Evolutionary conservation across 2,113 vertebrate genomes (phyloP).

Genomic region (Caranx ignobilis): DNA sequence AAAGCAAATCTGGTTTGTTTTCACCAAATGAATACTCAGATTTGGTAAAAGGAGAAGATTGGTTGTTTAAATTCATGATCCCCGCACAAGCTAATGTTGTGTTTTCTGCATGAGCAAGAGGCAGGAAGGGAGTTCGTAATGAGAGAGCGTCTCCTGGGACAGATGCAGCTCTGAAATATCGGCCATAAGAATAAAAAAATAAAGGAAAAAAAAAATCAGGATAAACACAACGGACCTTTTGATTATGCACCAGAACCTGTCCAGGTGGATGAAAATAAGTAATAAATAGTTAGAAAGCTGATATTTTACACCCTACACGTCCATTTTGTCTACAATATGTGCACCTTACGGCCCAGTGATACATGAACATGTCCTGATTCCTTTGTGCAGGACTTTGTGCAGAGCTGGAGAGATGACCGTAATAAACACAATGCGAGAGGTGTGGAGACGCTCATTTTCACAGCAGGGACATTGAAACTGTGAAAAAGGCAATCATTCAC

Average conservation of each 20-base stretch:
- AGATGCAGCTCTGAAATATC: neutral
- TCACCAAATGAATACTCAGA: neutral
- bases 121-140: neutral
- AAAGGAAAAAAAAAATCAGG: neutral
- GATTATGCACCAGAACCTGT: neutral
- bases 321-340: neutral
- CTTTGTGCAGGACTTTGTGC: neutral
- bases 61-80: neutral
- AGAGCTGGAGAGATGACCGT: neutral
- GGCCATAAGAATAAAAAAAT: neutral
- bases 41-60: neutral
- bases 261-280: neutral
- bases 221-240: neutral
- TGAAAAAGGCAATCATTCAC: constrained; percentile 13
- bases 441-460: neutral
- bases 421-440: constrained; percentile 1
- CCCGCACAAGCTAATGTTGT: too few relatives aligned
- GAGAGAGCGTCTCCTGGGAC: neutral
- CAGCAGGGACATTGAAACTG: constrained; percentile 9
- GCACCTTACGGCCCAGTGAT: neutral
- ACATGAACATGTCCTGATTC: neutral
- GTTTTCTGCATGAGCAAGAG: neutral
- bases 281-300: neutral
- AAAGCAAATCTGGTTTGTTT: neutral
- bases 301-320: neutral